Evolutionary conservation across 2,888 invertebrate species (phyloP).

Genomic region (Acanthosepion pharaonis): DNA sequence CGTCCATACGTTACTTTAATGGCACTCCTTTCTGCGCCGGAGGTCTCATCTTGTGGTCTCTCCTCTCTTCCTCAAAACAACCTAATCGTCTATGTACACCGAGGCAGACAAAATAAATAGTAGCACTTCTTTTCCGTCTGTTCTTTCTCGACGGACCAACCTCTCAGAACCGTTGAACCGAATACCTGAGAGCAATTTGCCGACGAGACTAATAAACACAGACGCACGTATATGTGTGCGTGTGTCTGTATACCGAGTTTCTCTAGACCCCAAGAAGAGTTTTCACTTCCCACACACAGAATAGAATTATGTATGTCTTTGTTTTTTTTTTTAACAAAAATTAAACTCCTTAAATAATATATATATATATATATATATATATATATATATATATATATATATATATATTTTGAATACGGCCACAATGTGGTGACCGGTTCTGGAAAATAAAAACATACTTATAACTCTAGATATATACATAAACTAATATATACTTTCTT

Average conservation of each 20-base stretch:
- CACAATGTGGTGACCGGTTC: too few species aligned
- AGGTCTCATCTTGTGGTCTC: not conserved
- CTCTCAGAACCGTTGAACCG: not conserved
- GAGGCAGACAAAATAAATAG: not conserved
- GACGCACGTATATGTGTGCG: not conserved
- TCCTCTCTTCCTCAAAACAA: not conserved
- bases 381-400: not conserved
- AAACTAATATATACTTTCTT: too few species aligned
- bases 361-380: not conserved
- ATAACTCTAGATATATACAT: too few species aligned
- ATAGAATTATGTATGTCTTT: not conserved
- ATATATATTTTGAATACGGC: too few species aligned
- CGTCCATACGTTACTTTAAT: not conserved
- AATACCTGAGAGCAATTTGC: not conserved
- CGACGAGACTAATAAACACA: not conserved
- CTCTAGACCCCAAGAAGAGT: too few species aligned
- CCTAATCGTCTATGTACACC: not conserved
- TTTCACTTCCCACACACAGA: too few species aligned
- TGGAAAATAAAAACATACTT: too few species aligned
- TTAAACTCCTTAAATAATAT: not conserved
- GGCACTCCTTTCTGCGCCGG: slow-evolving; percentile 9
- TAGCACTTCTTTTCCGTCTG: not conserved
- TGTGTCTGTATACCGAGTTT: not conserved
- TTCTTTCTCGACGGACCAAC: not conserved
- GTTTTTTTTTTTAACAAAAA: not conserved